Base-by-base conservation (phyloP, 1,140 invertebrate genomes). In the Plutomurus gul region DNA sequence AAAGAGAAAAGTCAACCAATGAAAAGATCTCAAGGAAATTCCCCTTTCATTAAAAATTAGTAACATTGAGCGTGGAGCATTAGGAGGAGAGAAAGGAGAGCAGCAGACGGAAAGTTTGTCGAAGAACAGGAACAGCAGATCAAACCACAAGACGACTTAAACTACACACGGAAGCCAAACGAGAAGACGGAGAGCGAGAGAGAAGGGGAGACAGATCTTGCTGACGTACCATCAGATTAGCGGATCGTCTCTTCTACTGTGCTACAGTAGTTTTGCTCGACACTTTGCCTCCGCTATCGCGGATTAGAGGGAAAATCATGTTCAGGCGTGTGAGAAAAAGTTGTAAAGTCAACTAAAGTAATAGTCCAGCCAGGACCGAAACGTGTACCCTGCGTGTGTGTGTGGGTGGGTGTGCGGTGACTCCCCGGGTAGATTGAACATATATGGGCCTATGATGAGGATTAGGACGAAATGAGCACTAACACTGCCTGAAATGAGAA, bases 241-340 rank as follows among this genome's bases (percentile, higher is more conserved):
- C 56, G 56, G 27, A 25, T 65, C 56, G 56, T 65, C 56, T 65
- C 36, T 65, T 36, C 56, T n/a, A n/a, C n/a, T n/a, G n/a, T n/a
- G n/a, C n/a, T n/a, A n/a, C 56, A 36, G 11, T 65, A 25, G 10
- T 65, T 65, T 33, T 65, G 13, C 27, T 33, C 36, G 56, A 65
- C 56, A 65, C 56, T 65, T 65, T 33, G 3, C 56, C 22, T 22
- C 11, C 27, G 8, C 56, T 65, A 13, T 18, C 36, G 13, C 25
- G 16, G 16, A 33, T 33, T 33, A 30, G 56, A 65, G 25, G 18
- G 25, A 36, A 65, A 65, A 36, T 60, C 51, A 60, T 65, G 56
- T 65, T 65, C 30, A 65, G 56, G 16, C 56, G n/a, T 33, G 1
- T 56, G 27, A 36, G 13, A 27, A 65, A 30, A 65, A 65, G 25